These are phyloP conservation scores for Kryptopterus vitreolus DNA, from an alignment of 2,797 vertebrate species.

Conservation along the genomic window DNA sequence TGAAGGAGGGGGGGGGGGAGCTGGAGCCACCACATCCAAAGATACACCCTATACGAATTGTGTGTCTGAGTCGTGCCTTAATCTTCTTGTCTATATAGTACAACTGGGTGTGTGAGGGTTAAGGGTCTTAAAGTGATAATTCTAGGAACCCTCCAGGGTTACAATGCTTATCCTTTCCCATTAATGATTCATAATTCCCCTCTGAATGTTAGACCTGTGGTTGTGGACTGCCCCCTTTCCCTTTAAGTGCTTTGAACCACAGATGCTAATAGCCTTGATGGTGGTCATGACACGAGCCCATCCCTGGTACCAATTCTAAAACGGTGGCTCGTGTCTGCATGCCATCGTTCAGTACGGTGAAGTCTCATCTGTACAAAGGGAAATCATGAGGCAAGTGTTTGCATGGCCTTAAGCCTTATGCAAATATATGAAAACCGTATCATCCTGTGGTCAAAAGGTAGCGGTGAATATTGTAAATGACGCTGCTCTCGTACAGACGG, in stretches of 20 bases:
- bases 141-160: not conserved
- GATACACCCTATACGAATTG: too few relatives aligned
- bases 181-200: not conserved
- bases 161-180: not conserved
- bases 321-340: not conserved
- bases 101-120: too few relatives aligned
- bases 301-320: not conserved
- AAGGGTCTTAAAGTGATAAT: too few relatives aligned
- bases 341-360: not conserved
- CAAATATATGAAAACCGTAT: slow-evolving; percentile 38
- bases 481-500: not conserved
- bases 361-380: slow-evolving; percentile 5
- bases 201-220: not conserved
- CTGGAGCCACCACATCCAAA: too few relatives aligned
- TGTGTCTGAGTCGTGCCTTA: too few relatives aligned
- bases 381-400: slow-evolving; percentile 53
- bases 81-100: too few relatives aligned
- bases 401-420: slow-evolving; percentile 44
- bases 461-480: slow-evolving; percentile 18
- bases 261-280: not conserved
- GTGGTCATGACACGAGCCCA: not conserved
- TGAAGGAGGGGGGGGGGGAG: too few relatives aligned
- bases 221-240: not conserved
- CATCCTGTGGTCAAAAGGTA: slow-evolving; percentile 39
- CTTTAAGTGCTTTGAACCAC: slow-evolving; percentile 6